Evolutionary conservation across 2,113 vertebrate species (phyloP).

Genomic region (Piaya cayana): DNA sequence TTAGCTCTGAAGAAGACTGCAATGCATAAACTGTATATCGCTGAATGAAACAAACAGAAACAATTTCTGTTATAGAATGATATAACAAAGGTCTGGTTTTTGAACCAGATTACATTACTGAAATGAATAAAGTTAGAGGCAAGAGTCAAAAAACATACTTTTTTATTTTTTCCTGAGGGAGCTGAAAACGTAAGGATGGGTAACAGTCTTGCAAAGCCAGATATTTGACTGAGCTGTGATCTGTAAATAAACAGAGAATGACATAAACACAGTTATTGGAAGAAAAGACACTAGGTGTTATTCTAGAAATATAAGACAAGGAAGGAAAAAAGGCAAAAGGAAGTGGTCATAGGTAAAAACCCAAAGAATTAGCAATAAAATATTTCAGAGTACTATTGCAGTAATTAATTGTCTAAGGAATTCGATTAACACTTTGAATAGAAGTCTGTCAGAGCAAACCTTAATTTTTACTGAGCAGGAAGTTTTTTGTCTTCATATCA

Average conservation of each 20-base stretch:
- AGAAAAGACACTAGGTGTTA: not conserved
- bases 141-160: not conserved
- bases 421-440: conserved; percentile 53
- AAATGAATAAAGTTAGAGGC: not conserved
- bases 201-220: not conserved
- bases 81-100: not conserved
- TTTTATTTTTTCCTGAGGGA: not conserved
- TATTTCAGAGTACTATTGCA: conserved; percentile 28
- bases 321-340: not conserved
- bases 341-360: not conserved
- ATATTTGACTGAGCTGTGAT: not conserved
- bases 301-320: not conserved
- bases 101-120: not conserved
- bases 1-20: not conserved
- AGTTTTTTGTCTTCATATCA: not conserved
- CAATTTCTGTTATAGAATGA: not conserved
- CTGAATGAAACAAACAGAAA: not conserved
- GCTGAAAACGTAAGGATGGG: not conserved
- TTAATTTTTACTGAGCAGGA: conserved; percentile 53
- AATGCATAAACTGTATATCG: not conserved
- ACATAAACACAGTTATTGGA: not conserved
- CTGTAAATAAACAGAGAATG: not conserved
- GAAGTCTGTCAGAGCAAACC: conserved; percentile 44
- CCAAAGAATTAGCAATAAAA: conserved; percentile 40
- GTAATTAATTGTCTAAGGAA: conserved; percentile 58